These are phyloP conservation scores for Erpornis zantholeuca DNA, from an alignment of 2,113 vertebrate species.

Conservation along the genomic window DNA sequence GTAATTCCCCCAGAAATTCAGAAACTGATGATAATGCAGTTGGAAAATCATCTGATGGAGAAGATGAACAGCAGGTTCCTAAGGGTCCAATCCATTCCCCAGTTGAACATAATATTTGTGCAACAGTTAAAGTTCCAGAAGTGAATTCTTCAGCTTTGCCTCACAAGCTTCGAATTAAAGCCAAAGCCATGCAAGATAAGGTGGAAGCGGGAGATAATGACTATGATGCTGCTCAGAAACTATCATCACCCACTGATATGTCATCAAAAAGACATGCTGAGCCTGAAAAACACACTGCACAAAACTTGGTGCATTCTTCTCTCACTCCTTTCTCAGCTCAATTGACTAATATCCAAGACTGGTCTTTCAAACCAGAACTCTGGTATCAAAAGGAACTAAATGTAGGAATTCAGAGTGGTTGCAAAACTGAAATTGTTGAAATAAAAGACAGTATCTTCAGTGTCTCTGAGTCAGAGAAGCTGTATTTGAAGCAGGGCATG, in stretches of 20 bases:
- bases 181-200: neutral
- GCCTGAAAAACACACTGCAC: constrained; percentile 48
- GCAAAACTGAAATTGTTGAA: constrained; percentile 52
- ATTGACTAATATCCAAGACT: constrained; percentile 83
- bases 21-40: neutral
- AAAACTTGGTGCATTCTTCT: constrained; percentile 66
- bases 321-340: constrained; percentile 82
- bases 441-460: constrained; percentile 73
- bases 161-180: neutral
- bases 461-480: constrained; percentile 71
- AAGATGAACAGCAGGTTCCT: neutral
- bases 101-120: neutral
- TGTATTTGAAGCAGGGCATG: constrained; percentile 77
- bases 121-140: neutral
- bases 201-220: neutral
- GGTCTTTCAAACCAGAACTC: constrained; percentile 78
- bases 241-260: constrained; percentile 68
- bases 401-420: constrained; percentile 64
- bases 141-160: neutral
- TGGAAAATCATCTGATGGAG: neutral
- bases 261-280: constrained; percentile 69
- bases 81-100: neutral
- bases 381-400: constrained; percentile 76
- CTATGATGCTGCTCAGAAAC: neutral
- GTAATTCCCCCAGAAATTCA: neutral